Base-by-base conservation (phyloP, 2,797 vertebrate genomes). In the Sebastes hubbsi region DNA sequence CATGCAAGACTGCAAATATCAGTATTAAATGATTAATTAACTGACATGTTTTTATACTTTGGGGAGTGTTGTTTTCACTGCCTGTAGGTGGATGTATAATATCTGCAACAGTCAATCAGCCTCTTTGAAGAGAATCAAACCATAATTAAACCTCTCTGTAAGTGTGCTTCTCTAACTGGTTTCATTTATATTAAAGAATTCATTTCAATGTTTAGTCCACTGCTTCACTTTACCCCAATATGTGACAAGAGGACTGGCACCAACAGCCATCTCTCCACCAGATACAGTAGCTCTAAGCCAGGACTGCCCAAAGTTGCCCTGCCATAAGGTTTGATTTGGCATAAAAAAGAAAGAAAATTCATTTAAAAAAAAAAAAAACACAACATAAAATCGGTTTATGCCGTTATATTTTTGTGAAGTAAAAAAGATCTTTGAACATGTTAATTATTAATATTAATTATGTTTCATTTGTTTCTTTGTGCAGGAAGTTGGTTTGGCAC, bases 51-150 rank as follows among this genome's bases (percentile, higher is more conserved):
- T 74, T 81, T 59, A 32, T 46, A 62, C 29, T 67, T 63, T 49
- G 5, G n/a, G 20, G 22, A 65, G 22, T 60, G 20, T 64, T 59
- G 63, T 78, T 78, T 66, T 61, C 22, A 24, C 56, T 69, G 32
- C 61, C 63, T 54, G 13, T 13, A 55, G 68, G 11, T 60, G 32
- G 34, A 46, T 61, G 16, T n/a, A 2, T 4, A 42, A 42, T 42
- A 42, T 46, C 16, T 46, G 1, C 42, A 16, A 36, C 38, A 66
- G 8, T 73, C 34, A 27, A 16, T 65, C 49, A 62, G 58, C 24
- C 52, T 42, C 62, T 87, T 69, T 76, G 55, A 77, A 49, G 22
- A 52, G 4, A 81, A 27, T 56, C 16, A 66, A 74, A 42, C 56
- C 22, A n/a, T 16, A 38, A 61, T 78, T 22, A 56, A 0, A 32